Evolutionary conservation across 2,888 invertebrate genomes (phyloP), one percentile per base, ranked within the genome.

Genomic region (Conistra vaccinii): DNA sequence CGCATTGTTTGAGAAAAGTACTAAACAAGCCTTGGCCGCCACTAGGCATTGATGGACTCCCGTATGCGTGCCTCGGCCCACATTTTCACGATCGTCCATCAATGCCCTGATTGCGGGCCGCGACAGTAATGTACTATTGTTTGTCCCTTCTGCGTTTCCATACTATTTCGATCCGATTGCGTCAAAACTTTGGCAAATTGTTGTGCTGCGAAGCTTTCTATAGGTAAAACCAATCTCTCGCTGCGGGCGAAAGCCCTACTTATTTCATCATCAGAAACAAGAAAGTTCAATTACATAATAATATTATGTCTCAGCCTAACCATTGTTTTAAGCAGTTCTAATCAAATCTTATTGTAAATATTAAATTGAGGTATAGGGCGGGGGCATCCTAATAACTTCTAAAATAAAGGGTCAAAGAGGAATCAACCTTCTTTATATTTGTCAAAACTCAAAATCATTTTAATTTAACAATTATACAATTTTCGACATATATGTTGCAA

Each of bases 401-500:
- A 63, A 45, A 45, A 65, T 45, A 17, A 65, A 45, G 14, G 23
- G 51, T 32, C n/a, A 51, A 66, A 17, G n/a, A 23, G 23, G 17
- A 66, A n/a, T 51, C 3, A 51, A 65, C n/a, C 17, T 14, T 29
- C 45, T 17, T 48, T 65, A 32, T 65, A 32, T 48, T 51, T 51
- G 23, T 10, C 20, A 29, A 29, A 23, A 45, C 17, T 17, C 7
- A 29, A 53, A 55, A 66, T 20, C 0, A 32, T 17, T 57, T 14
- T 45, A 29, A 45, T 45, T 65, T 23, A 45, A 65, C 29, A 45
- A 66, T 10, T n/a, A 32, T 51, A 29, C 32, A n/a, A 66, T 55
- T 57, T 72, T 26, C 7, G 17, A 57, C 2, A 1, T 39, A 35
- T 48, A 29, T 39, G 45, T 58, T 72, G 57, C 45, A 72, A 72